Conservation (phyloP, 2,888 invertebrate genomes). For the Formica aserva region DNA sequence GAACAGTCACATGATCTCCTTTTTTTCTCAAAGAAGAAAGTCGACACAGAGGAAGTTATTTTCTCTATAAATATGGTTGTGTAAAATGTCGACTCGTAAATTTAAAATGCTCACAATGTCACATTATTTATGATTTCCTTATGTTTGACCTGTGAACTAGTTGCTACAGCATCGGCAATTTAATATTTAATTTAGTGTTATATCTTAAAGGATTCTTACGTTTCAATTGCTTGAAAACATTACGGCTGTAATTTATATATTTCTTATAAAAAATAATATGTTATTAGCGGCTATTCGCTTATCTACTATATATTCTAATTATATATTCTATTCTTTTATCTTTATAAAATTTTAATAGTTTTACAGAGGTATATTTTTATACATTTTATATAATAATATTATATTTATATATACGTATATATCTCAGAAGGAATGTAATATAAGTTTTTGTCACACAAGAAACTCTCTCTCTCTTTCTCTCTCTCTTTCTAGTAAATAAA, state of each 20-base stretch:
- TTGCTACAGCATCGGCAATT: not conserved
- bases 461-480: not conserved
- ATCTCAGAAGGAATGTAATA: not conserved
- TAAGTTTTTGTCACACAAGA: not conserved
- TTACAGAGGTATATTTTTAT: too few relatives aligned
- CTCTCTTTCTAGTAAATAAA: not conserved
- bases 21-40: not conserved
- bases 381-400: too few relatives aligned
- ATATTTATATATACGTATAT: not conserved
- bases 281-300: not conserved
- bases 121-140: conserved; percentile 41
- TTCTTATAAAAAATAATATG: not conserved
- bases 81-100: conserved; percentile 42
- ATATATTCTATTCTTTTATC: not conserved
- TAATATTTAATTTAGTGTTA: conserved; percentile 14
- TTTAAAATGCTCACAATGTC: conserved; percentile 54
- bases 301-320: not conserved
- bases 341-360: not conserved
- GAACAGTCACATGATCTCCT: not conserved
- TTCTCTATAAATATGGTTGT: conserved; percentile 3
- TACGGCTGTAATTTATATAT: not conserved
- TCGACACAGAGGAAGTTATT: conserved; percentile 34
- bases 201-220: not conserved
- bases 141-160: not conserved
- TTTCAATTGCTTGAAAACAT: conserved; percentile 7